A percentile compares a stretch with the other conserved stretches of the same genome.
Conservation (phyloP, 23 tunicate genomes). For the Ascidia mentula region DNA sequence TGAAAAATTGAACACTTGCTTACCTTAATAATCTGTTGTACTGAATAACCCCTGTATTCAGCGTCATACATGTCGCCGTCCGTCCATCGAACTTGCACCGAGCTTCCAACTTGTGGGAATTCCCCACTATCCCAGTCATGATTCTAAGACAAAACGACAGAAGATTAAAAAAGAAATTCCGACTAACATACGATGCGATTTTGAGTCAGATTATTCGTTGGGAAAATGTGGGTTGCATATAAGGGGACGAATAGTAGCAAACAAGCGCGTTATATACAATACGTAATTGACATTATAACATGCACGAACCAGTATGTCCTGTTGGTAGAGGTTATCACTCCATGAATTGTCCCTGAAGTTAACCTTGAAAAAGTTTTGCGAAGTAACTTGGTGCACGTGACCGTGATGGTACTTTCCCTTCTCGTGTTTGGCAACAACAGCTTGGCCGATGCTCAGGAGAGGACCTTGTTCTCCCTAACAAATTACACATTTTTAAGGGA, state of each 20-base stretch:
- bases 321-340: conserved; percentile 72
- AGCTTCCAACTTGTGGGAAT: conserved; percentile 41
- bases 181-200: too few species aligned
- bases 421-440: conserved; percentile 52
- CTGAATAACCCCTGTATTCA: conserved; percentile 49
- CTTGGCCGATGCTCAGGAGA: conserved; percentile 23
- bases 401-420: conserved; percentile 62
- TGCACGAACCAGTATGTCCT: conserved; percentile 59
- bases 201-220: too few species aligned
- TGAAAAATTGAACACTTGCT: too few species aligned
- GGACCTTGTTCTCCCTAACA: conserved; percentile 9
- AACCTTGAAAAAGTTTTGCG: conserved; percentile 58
- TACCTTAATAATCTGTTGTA: conserved; percentile 51
- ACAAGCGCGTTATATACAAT: too few species aligned
- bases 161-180: too few species aligned
- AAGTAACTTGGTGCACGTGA: conserved; percentile 22
- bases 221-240: too few species aligned
- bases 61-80: conserved; percentile 70
- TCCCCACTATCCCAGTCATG: conserved; percentile 48
- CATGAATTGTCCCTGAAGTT: conserved; percentile 73
- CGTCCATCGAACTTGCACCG: conserved; percentile 69
- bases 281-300: too few species aligned
- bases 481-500: too few species aligned
- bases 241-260: too few species aligned
- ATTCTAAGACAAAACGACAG: conserved; percentile 37